Evolutionary conservation across 2,888 invertebrate genomes (phyloP).

Genomic region (Andrena trimmerana): DNA sequence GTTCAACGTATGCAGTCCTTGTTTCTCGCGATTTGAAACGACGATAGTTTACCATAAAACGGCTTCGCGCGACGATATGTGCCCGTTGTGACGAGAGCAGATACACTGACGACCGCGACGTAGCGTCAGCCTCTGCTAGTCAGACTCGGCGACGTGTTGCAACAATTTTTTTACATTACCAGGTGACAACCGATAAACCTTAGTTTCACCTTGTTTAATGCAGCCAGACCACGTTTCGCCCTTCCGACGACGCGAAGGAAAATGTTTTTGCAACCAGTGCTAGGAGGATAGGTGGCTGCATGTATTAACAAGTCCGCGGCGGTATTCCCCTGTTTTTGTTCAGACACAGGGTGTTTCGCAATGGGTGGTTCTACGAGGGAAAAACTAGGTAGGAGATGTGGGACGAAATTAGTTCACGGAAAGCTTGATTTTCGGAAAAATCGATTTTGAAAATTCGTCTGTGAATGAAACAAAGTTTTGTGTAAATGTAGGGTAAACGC

Average conservation of each 20-base stretch:
- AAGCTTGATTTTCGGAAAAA: no score
- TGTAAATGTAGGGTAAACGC: no score
- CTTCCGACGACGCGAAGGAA: background rate
- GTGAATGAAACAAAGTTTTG: no score
- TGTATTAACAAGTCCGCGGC: background rate
- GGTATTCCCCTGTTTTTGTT: conserved; percentile 16
- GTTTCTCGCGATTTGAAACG: conserved; percentile 1
- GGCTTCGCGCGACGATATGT: background rate
- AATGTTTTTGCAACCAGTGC: conserved; percentile 22
- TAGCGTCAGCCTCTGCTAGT: background rate
- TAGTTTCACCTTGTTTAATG: conserved; percentile 18
- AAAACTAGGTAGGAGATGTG: no score
- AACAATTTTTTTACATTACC: conserved; percentile 46
- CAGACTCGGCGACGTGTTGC: conserved; percentile 15
- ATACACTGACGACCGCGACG: background rate
- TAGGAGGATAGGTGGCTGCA: background rate
- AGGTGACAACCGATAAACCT: conserved; percentile 50
- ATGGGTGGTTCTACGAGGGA: no score
- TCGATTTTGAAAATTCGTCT: no score
- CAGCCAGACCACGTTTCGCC: background rate
- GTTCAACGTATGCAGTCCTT: background rate
- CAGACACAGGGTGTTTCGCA: conserved; percentile 11
- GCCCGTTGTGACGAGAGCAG: background rate
- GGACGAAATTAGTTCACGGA: no score
- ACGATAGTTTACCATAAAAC: conserved; percentile 21